A percentile compares a stretch with the other conserved stretches of the same genome.
Evolutionary conservation across 2,113 vertebrate genomes (phyloP).

Genomic region (Myrmecophaga tridactyla): DNA sequence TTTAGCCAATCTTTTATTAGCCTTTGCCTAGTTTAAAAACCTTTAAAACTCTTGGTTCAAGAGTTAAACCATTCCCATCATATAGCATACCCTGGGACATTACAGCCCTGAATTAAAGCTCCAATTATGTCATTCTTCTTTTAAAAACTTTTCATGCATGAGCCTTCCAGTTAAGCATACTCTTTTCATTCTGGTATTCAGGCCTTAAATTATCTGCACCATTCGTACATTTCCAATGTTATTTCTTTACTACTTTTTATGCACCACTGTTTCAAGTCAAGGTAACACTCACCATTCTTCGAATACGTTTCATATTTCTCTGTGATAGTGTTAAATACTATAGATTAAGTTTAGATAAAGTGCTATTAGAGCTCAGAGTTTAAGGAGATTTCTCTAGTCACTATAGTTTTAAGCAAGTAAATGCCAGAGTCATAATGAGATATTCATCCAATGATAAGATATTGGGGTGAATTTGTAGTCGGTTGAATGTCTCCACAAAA

Average conservation of each 20-base stretch:
- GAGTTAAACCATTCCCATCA: neutral
- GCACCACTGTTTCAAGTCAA: neutral
- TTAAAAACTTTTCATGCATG: neutral
- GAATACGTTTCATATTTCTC: neutral
- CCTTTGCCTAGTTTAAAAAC: neutral
- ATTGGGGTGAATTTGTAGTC: neutral
- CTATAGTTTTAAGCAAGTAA: neutral
- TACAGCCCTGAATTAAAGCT: neutral
- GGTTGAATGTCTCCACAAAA: neutral
- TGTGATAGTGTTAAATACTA: neutral
- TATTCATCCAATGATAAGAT: neutral
- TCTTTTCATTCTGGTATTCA: neutral
- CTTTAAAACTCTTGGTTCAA: neutral
- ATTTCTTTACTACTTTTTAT: conserved; percentile 23
- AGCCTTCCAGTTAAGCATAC: neutral
- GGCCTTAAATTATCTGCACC: neutral
- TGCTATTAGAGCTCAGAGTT: neutral
- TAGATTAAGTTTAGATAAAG: neutral
- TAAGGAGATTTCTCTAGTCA: neutral
- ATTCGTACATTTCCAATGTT: neutral
- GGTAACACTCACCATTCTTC: neutral
- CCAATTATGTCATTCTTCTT: neutral
- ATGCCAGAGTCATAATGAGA: neutral
- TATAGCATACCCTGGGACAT: neutral
- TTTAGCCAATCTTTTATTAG: neutral